Conservation (phyloP, 2,888 invertebrate genomes). For the Xanthorhoe spadicearia region DNA sequence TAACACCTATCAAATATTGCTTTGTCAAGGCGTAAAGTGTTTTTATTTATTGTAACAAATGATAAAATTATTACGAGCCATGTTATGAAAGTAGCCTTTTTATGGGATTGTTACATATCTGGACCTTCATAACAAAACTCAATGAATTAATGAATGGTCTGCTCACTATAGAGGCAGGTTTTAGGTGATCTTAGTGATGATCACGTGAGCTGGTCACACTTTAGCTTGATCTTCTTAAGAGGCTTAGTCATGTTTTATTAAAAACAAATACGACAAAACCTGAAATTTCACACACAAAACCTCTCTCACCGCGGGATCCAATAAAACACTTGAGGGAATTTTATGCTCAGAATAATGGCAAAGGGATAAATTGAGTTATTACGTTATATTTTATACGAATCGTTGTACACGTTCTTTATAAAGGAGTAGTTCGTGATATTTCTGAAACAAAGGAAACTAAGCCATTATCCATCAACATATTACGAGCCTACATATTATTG, state of each 20-base stretch:
- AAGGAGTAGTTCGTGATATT: slow-evolving; percentile 31
- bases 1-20: slow-evolving; percentile 59
- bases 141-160: background rate
- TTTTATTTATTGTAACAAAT: slow-evolving; percentile 50
- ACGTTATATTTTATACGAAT: slow-evolving; percentile 45
- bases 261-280: background rate
- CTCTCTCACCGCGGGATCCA: slow-evolving; percentile 22
- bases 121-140: background rate
- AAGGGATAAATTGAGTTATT: slow-evolving; percentile 50
- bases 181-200: background rate
- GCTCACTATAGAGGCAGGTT: too few relatives aligned
- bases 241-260: background rate
- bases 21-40: slow-evolving; percentile 50
- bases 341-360: slow-evolving; percentile 36
- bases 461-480: background rate
- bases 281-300: background rate
- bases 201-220: background rate
- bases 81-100: slow-evolving; percentile 8
- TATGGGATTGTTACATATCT: background rate
- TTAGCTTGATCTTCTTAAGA: background rate
- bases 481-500: too few relatives aligned
- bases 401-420: slow-evolving; percentile 29
- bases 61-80: slow-evolving; percentile 22
- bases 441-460: background rate
- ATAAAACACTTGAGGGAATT: slow-evolving; percentile 39